These are phyloP conservation scores for Propithecus perrieri DNA, from an alignment of 2,797 vertebrate genomes.

Conservation along the genomic window DNA sequence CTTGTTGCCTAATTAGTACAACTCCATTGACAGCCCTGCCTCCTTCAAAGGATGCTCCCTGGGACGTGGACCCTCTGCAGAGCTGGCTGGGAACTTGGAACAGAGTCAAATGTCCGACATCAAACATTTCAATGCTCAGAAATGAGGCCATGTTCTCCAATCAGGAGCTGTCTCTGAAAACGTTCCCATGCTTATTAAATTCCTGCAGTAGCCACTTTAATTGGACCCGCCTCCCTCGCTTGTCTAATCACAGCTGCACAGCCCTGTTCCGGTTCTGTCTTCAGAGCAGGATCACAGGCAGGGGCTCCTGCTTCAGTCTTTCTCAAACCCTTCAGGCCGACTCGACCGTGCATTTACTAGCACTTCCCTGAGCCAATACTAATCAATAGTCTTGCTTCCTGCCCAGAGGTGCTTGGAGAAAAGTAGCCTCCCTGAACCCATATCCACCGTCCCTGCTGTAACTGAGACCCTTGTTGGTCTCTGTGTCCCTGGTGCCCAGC, in stretches of 20 bases:
- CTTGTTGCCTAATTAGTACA: conserved; percentile 63
- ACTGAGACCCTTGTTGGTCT: background rate
- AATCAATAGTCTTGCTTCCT: background rate
- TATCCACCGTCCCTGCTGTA: background rate
- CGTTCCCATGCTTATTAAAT: background rate
- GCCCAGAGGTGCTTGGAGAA: background rate
- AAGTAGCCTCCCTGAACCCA: background rate
- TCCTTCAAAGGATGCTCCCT: conserved; percentile 65
- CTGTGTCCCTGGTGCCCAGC: background rate
- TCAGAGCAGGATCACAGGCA: background rate
- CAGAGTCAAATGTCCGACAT: conserved; percentile 56
- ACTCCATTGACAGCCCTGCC: conserved; percentile 24
- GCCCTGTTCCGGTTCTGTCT: background rate
- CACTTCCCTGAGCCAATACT: background rate
- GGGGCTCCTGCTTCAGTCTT: background rate
- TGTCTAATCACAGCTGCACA: background rate
- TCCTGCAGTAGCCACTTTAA: conserved; percentile 1
- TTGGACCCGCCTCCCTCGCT: conserved; percentile 48
- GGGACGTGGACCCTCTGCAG: background rate
- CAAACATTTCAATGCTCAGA: conserved; percentile 45
- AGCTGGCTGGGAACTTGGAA: conserved; percentile 38
- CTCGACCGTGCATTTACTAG: rapidly evolving
- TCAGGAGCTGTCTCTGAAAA: conserved; percentile 24
- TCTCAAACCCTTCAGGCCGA: background rate
- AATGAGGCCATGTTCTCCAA: conserved; percentile 41